These are phyloP conservation scores for Xenopus tropicalis DNA, from an alignment of 2,113 vertebrate species.

Conservation along the genomic window UCB_Xtro_10.0 CM004444.2:39374501-39375000, in stretches of 20 bases:
- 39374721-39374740: not conserved
- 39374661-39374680: too few species aligned
- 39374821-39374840: not conserved
- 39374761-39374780: not conserved
- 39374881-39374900: not conserved
- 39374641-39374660: too few species aligned
- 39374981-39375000: not conserved
- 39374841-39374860: not conserved
- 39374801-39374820: conserved; percentile 10
- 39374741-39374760: not conserved
- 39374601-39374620: too few species aligned
- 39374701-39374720: too few species aligned
- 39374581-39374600: too few species aligned
- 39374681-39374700: too few species aligned
- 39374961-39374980: conserved; percentile 1
- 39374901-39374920: not conserved
- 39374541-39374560: too few species aligned
- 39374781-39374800: not conserved
- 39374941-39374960: not conserved
- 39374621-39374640: too few species aligned
- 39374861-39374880: not conserved
- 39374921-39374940: not conserved
- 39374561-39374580: too few species aligned
- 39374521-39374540: too few species aligned
- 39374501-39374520: too few species aligned